Percentiles rank a stretch among this genome's conserved stretches.
These are phyloP conservation scores for Marronus borbonicus DNA, from an alignment of 2,888 invertebrate species.

Conservation along the genomic window DNA sequence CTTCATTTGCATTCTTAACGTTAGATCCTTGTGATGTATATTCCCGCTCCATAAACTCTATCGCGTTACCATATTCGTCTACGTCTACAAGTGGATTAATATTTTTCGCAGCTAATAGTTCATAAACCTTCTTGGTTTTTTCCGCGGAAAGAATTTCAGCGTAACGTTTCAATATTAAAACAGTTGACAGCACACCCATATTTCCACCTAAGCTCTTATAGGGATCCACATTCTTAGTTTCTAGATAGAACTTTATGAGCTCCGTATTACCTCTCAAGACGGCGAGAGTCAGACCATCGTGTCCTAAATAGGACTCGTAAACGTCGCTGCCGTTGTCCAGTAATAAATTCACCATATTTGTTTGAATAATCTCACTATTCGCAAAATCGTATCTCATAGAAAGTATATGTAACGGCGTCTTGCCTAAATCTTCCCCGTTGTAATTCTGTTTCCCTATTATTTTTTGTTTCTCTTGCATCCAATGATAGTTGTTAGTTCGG, in stretches of 20 bases:
- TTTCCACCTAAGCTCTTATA: slow-evolving; percentile 61
- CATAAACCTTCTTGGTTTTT: slow-evolving; percentile 58
- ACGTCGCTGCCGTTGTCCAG: slow-evolving; percentile 56
- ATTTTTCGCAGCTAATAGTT: slow-evolving; percentile 58
- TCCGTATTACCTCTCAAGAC: slow-evolving; percentile 64
- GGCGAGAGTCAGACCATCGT: slow-evolving; percentile 65
- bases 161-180: slow-evolving; percentile 64
- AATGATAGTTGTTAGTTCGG: slow-evolving; percentile 61
- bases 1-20: slow-evolving; percentile 28
- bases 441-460: slow-evolving; percentile 57
- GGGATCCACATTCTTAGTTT: slow-evolving; percentile 60
- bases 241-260: slow-evolving; percentile 61
- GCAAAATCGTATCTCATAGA: slow-evolving; percentile 65
- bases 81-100: slow-evolving; percentile 63
- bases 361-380: slow-evolving; percentile 57
- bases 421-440: slow-evolving; percentile 60
- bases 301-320: slow-evolving; percentile 64
- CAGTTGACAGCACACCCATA: slow-evolving; percentile 66
- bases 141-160: slow-evolving; percentile 58
- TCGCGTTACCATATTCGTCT: slow-evolving; percentile 60
- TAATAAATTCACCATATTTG: slow-evolving; percentile 59
- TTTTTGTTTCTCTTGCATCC: slow-evolving; percentile 60
- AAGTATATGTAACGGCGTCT: slow-evolving; percentile 66
- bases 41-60: slow-evolving; percentile 60
- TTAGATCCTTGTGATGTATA: slow-evolving; percentile 45